These are phyloP conservation scores for Lithobates pipiens DNA, from an alignment of 2,797 vertebrate genomes.

Conservation along the genomic window DNA sequence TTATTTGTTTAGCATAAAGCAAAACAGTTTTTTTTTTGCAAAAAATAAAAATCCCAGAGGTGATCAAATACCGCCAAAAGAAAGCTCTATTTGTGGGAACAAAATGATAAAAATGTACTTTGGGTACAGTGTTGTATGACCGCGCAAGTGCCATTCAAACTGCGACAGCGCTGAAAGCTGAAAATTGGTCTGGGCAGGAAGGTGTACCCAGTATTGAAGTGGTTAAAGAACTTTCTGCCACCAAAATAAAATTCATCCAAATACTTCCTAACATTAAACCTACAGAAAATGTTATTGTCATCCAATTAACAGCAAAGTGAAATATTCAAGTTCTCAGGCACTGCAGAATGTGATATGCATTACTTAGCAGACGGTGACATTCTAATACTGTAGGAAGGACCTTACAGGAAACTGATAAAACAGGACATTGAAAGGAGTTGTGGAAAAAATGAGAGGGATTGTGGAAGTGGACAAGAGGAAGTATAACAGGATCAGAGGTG, in stretches of 20 bases:
- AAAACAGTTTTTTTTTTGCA: no score
- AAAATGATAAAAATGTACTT: no score
- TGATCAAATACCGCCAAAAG: no score
- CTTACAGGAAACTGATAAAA: not conserved
- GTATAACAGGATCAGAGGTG: not conserved
- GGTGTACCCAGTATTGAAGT: no score
- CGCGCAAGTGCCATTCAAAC: no score
- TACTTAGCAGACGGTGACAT: not conserved
- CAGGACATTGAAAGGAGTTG: not conserved
- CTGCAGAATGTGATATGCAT: not conserved
- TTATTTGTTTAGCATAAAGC: no score
- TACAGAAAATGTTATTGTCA: not conserved
- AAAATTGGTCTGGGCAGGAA: no score
- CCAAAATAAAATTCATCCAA: not conserved
- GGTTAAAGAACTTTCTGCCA: no score
- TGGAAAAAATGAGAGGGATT: not conserved
- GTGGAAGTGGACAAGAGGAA: conserved; percentile 15
- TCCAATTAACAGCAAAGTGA: not conserved
- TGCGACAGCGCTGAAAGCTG: no score
- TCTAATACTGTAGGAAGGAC: not conserved
- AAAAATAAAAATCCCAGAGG: no score
- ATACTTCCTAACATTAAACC: not conserved
- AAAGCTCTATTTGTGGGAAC: no score
- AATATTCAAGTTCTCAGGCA: not conserved
- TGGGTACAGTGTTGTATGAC: no score